Percentiles rank a stretch among this genome's conserved stretches.
These are phyloP conservation scores for Dione vanillae DNA, from an alignment of 2,888 invertebrate species.

Conservation along the genomic window DNA sequence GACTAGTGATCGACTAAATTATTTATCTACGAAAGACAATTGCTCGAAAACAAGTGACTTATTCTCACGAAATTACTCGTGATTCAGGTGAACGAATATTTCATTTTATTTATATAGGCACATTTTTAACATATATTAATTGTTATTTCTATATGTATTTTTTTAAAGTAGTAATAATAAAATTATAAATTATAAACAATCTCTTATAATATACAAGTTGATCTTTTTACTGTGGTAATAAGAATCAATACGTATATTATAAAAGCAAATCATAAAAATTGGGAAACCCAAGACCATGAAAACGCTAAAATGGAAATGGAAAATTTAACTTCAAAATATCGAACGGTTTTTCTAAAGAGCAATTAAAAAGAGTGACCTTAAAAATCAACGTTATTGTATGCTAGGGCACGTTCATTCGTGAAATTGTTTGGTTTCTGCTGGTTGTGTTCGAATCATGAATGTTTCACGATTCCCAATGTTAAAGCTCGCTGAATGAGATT, in stretches of 20 bases:
- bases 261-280: conserved; percentile 8
- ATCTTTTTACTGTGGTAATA: too few species aligned
- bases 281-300: not conserved
- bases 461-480: conserved; percentile 66
- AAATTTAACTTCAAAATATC: conserved; percentile 36
- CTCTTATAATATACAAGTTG: too few species aligned
- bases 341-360: conserved; percentile 46
- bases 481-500: conserved; percentile 70
- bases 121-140: not conserved
- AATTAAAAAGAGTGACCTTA: conserved; percentile 53
- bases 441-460: conserved; percentile 66
- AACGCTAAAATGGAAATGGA: conserved; percentile 17
- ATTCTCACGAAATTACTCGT: not conserved
- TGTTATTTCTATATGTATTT: not conserved
- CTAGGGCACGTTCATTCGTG: conserved; percentile 62
- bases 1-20: conserved; percentile 28
- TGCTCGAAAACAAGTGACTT: conserved; percentile 7
- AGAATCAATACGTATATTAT: not conserved
- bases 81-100: conserved; percentile 1
- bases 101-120: not conserved
- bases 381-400: conserved; percentile 57
- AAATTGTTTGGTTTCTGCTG: conserved; percentile 65
- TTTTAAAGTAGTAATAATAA: too few species aligned
- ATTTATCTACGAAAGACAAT: conserved; percentile 28
- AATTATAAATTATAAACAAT: too few species aligned